Conservation (phyloP, 2,888 invertebrate genomes). For the Hydrotaea cyrtoneurina region DNA sequence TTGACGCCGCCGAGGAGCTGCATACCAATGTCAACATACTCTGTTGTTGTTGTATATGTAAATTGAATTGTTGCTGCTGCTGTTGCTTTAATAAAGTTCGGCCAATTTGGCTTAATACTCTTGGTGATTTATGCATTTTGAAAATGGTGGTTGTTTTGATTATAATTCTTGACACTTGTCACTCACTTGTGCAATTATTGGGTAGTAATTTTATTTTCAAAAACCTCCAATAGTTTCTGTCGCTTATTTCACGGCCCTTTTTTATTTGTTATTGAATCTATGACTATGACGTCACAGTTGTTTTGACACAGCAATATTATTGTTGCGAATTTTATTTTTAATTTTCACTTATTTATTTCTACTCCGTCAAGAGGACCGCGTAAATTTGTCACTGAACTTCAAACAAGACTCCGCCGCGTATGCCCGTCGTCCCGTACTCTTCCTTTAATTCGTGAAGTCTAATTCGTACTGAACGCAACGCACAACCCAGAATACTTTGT, state of each 20-base stretch:
- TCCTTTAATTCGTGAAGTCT: conserved; percentile 49
- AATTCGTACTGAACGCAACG: conserved; percentile 47
- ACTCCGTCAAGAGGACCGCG: conserved; percentile 13
- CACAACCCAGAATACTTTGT: too few species aligned
- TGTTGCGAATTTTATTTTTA: not conserved
- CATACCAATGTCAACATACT: conserved; percentile 50
- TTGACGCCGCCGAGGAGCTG: not conserved
- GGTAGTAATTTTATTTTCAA: not conserved
- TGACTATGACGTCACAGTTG: conserved; percentile 64
- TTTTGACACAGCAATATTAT: conserved; percentile 32
- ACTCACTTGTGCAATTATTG: too few species aligned
- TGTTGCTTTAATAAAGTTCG: conserved; percentile 59
- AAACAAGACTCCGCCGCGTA: too few species aligned
- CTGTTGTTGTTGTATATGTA: conserved; percentile 46
- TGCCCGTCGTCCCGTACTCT: not conserved
- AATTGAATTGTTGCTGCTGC: conserved; percentile 31
- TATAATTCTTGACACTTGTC: too few species aligned
- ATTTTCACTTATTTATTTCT: not conserved
- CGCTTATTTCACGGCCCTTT: too few species aligned
- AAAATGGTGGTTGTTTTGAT: not conserved
- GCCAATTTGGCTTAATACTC: conserved; percentile 49
- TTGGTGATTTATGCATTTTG: conserved; percentile 60
- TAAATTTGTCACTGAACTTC: not conserved
- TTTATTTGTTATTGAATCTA: too few species aligned
- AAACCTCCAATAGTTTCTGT: not conserved